Percentiles rank a stretch among this genome's conserved stretches.
Conservation (phyloP, 2,113 vertebrate genomes). For the Phrynocephalus versicolor region DNA sequence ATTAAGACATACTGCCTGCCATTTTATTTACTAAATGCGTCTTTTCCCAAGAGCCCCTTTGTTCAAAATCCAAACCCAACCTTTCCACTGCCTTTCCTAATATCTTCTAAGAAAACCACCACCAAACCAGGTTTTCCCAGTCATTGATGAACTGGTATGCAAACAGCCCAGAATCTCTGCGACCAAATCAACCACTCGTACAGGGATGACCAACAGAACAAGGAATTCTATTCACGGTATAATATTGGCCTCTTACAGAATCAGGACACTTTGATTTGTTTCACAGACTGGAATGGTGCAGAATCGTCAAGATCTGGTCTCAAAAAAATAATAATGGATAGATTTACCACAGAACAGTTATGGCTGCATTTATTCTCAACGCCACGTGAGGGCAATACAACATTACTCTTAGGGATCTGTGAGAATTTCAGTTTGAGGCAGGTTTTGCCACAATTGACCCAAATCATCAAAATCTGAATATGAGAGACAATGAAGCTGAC, state of each 20-base stretch:
- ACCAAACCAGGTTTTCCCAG: background rate
- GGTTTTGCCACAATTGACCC: background rate
- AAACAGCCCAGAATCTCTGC: background rate
- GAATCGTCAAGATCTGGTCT: background rate
- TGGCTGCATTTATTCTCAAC: rapidly evolving
- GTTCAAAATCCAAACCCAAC: no score
- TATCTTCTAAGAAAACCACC: background rate
- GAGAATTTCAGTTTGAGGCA: background rate
- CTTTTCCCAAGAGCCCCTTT: no score
- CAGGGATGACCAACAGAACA: no score
- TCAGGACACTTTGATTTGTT: background rate
- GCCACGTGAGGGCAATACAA: conserved; percentile 52
- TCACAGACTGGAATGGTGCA: background rate
- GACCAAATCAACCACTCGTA: background rate
- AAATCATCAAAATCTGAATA: background rate
- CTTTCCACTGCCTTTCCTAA: background rate
- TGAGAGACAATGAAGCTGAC: background rate
- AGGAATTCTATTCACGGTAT: background rate
- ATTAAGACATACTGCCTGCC: no score
- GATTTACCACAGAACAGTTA: background rate
- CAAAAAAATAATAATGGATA: no score
- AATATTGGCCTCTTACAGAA: background rate
- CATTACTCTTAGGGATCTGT: background rate
- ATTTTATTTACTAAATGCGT: no score
- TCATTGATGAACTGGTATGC: background rate